Evolutionary conservation across 23 tunicate genomes (phyloP), one percentile per base, ranked within the genome.

Genomic region (Clavelina lepadiformis): DNA sequence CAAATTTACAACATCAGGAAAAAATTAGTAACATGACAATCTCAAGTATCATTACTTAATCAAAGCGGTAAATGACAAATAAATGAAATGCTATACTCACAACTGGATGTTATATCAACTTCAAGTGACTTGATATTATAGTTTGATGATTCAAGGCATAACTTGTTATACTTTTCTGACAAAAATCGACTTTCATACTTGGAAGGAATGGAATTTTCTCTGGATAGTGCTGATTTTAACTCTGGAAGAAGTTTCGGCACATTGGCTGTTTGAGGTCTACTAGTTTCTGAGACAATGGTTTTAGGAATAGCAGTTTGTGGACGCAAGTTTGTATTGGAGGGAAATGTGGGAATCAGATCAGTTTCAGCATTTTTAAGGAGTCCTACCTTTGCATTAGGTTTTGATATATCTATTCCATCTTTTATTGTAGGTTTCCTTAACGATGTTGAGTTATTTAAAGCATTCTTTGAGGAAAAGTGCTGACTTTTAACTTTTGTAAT

Each of bases 171-270:
- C n/a, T n/a, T n/a, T n/a, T n/a, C n/a, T 3, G 44, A 2, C 5
- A 46, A 46, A 29, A 27, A 32, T 2, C 78, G 78, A 26, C 50
- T 34, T 59, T 72, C 78, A 2, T 36, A 22, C 8, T 36, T 59
- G 15, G 78, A 72, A 2, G 78, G 78, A 44, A 72, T 72, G 2
- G 78, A 72, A 13, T 58, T 34, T 15, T 38, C 68, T 45, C 78
- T 25, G 19, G 30, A 19, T 34, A 72, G 33, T 3, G 74, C 55
- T 5, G 74, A 37, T 18, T 67, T 28, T 19, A 77, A 19, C 32
- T 77, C 77, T 41, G 81, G 72, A 18, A 51, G 65, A 30, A 63
- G 37, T 28, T 28, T 19, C 2, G 79, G 70, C 1, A 31, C 13
- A 41, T 8, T 15, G 49, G 13, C 15, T 41, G 49, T 11, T 41